Conservation (phyloP, 1,140 invertebrate genomes). For the Scaptomyza hsui region DNA sequence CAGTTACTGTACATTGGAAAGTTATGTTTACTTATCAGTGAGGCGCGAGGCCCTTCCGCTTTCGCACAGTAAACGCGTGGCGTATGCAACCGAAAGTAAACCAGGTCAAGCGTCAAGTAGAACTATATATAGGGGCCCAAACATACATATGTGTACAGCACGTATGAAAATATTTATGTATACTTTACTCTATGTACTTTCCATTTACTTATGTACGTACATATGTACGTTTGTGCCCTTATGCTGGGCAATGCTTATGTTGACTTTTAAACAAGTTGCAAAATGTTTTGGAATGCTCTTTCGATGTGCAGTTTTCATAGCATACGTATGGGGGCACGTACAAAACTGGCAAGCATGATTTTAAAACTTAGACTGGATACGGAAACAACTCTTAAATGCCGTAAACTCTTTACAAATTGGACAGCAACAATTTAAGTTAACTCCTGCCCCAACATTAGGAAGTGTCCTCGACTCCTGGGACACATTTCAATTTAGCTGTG, state of each 20-base stretch:
- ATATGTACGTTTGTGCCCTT: neutral
- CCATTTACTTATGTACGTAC: conserved; percentile 6
- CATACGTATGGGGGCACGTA: conserved; percentile 23
- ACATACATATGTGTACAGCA: neutral
- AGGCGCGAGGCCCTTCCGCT: conserved; percentile 25
- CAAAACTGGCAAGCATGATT: neutral
- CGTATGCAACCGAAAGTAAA: conserved; percentile 59
- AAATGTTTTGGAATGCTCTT: conserved; percentile 23
- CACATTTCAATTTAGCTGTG: conserved; percentile 73
- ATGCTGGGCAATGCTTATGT: neutral
- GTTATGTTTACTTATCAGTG: conserved; percentile 61
- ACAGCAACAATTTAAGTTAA: neutral
- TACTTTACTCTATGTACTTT: conserved; percentile 14
- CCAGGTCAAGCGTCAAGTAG: conserved; percentile 72
- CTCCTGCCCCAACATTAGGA: neutral
- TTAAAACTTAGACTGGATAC: neutral
- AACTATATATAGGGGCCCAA: conserved; percentile 24
- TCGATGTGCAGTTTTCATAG: conserved; percentile 13
- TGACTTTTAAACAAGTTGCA: conserved; percentile 13
- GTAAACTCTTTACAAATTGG: conserved; percentile 42
- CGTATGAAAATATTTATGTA: neutral
- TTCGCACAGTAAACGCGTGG: conserved; percentile 27
- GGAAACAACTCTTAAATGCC: conserved; percentile 14
- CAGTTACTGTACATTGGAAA: conserved; percentile 74
- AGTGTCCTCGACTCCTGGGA: conserved; percentile 49